phyloP scores from a whole-genome alignment of 2,888 invertebrate species.

The Rotaria socialis region DNA sequence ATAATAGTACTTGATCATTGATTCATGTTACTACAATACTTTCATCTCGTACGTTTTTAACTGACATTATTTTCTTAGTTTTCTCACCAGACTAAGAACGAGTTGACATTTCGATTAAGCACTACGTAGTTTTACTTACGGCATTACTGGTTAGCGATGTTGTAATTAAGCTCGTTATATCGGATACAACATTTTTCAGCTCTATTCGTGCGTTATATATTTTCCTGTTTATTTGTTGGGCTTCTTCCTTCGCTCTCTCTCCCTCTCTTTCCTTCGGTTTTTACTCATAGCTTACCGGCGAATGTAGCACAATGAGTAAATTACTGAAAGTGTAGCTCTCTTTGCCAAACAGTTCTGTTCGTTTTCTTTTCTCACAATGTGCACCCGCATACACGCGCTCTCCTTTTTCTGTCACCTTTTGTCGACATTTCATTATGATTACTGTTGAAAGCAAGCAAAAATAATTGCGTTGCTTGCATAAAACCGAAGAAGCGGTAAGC shows the following conservation, averaged over 20 bases:
- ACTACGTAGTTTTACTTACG: background rate
- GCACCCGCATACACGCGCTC: background rate
- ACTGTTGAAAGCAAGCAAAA: background rate
- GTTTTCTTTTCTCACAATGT: background rate
- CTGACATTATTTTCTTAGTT: background rate
- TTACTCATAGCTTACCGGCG: background rate
- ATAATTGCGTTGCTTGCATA: background rate
- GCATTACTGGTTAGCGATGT: background rate
- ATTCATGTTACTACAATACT: background rate
- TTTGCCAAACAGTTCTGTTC: background rate
- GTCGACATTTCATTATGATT: background rate
- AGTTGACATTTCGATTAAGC: background rate
- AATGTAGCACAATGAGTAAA: background rate
- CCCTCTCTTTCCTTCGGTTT: background rate
- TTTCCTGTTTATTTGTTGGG: background rate
- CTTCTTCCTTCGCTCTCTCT: background rate
- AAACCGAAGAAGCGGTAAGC: background rate
- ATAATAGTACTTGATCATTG: background rate
- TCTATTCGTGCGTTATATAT: background rate
- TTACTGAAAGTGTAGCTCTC: background rate
- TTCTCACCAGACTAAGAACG: background rate
- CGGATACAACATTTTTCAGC: background rate
- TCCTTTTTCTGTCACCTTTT: background rate
- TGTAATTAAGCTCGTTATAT: background rate
- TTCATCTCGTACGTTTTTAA: background rate